Conservation (phyloP, 2,797 vertebrate genomes). For the Cuniculus paca region DNA sequence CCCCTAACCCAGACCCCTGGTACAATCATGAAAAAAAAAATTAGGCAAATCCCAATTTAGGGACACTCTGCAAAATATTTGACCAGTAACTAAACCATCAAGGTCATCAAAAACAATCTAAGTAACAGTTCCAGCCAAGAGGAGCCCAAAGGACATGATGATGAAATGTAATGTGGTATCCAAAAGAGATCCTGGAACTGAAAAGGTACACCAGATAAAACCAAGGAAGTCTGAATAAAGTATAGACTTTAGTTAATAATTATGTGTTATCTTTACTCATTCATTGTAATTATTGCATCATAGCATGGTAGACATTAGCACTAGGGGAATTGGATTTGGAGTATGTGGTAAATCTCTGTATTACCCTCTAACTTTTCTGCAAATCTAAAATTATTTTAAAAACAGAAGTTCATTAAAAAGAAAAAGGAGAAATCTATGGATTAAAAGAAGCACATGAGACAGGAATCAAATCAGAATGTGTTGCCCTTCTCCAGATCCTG, state of each 20-base stretch:
- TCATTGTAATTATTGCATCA: background rate
- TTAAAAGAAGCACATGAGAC: background rate
- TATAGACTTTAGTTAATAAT: background rate
- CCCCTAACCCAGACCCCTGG: background rate
- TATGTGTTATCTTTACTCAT: background rate
- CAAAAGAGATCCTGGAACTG: background rate
- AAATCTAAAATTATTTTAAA: slow-evolving; percentile 46
- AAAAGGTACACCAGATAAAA: background rate
- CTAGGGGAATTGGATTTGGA: background rate
- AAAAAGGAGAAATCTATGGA: background rate
- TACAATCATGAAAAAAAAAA: slow-evolving; percentile 3
- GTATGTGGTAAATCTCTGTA: background rate
- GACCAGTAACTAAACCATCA: background rate
- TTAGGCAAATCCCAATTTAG: background rate
- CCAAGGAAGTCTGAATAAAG: background rate
- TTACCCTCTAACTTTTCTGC: background rate
- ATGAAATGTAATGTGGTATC: background rate
- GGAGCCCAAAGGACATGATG: background rate
- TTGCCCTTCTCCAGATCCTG: background rate
- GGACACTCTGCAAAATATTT: background rate
- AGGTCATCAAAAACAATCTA: background rate
- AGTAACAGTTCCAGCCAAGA: background rate
- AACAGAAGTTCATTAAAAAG: background rate
- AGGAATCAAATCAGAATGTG: background rate
- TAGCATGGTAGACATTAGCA: background rate